Base-by-base conservation (phyloP, 2,888 invertebrate species). In the Byasa hedistus region DNA sequence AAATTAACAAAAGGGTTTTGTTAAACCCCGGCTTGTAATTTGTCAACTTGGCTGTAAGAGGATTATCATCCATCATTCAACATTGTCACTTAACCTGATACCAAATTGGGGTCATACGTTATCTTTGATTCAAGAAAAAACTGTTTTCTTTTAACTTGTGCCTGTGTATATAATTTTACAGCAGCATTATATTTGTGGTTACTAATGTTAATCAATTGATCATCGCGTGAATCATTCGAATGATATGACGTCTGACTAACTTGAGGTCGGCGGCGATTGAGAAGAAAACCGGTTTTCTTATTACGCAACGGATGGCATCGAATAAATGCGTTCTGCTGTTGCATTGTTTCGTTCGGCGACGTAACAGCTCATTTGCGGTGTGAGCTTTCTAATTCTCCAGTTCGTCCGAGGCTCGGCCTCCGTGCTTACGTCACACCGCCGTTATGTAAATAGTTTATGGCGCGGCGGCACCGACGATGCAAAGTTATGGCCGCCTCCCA, bases 301-400 rank as follows among this genome's bases (percentile, higher is more conserved):
- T 61, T 61, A 65, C 65, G 65, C 32, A 65, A 61, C 51, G 23
- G 17, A 55, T n/a, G 60, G 60, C 65, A 56, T 61, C 22, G 60
- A 58, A 64, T 59, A 32, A 64, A 60, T 60, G 48, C 32, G 22
- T 56, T 60, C 65, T 55, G 8, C 12, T 17, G 55, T 57, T 57
- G 36, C 65, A 65, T 65, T 65, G 65, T 65, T 51, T 65, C 56
- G 56, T 10, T 59, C 59, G 32, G 22, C 58, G 44, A 61, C 65
- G 65, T 65, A 65, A 65, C 59, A 60, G 44, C 59, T 64, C 58
- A 64, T 58, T 64, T 58, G 62, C 27, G 32, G 44, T 39, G 65
- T 36, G 36, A 65, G 65, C 65, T 65, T 65, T 65, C 65, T 65
- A 65, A 61, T 65, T 65, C 54, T 57, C n/a, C 61, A 23, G 36